Evolutionary conservation across 2,888 invertebrate species (phyloP), one percentile per base, ranked within the genome.

Genomic region (Baronia brevicornis): DNA sequence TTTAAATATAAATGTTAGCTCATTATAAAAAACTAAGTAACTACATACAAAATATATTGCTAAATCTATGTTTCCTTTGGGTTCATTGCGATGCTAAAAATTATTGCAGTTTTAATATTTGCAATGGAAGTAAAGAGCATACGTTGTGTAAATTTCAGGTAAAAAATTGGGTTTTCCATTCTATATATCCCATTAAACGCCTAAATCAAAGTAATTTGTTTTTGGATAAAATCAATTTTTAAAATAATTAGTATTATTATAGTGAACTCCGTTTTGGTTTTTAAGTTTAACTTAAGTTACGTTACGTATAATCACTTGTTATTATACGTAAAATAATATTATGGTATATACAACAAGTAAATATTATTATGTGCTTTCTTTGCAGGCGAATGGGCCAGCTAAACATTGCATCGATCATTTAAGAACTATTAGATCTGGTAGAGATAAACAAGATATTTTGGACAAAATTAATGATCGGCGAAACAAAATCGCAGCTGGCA

Each of bases 401-500:
- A 43, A 43, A 1, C 57, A 57, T 32, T 82, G 80, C 43, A 21
- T 61, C 20, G 58, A 62, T 19, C 65, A 70, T 40, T 68, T 71
- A 44, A 64, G 48, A 43, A 60, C 62, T 3, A 54, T 77, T 21
- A 57, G 43, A 32, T 61, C 44, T 3, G 52, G 49, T 3, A 52
- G 48, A 31, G 71, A 71, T n/a, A 74, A 61, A 33, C 43, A 43
- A 36, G 58, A 54, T 4, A 50, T 84, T 33, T 43, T 84, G 27
- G 54, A 78, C 23, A 80, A 77, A 62, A 61, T 84, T 34, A 84
- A 84, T 40, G 59, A 47, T 18, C 61, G 82, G 7, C 61, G 82
- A 22, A 73, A 74, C 44, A 78, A 74, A 56, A 64, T 84, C 11
- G 77, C 82, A 2, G 49, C 64, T 0, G 82, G 82, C 1, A 72